Evolutionary conservation across 1,140 invertebrate species (phyloP).

Genomic region (Drosophila tsacasi): DNA sequence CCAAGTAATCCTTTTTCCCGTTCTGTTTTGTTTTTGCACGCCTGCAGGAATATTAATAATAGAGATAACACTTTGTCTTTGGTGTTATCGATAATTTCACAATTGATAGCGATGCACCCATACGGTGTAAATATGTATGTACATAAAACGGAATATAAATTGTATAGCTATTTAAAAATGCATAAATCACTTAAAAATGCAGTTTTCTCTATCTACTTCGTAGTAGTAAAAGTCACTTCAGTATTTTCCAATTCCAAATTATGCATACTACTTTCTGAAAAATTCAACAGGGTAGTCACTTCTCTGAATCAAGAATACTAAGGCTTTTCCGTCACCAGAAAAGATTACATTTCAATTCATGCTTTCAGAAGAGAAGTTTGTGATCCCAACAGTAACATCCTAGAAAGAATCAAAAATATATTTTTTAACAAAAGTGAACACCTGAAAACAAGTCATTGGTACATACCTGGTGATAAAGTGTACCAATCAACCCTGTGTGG

Average conservation of each 20-base stretch:
- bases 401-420: not conserved
- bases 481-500: not conserved
- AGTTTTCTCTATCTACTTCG: not conserved
- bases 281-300: not conserved
- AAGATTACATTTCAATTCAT: not conserved
- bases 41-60: constrained; percentile 27
- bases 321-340: not conserved
- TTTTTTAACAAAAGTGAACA: not conserved
- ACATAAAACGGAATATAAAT: too few species aligned
- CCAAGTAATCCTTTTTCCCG: not conserved
- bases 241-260: not conserved
- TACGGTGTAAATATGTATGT: too few species aligned
- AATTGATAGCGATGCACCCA: constrained; percentile 1
- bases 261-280: too few species aligned
- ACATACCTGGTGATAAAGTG: constrained; percentile 1
- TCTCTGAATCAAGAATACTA: not conserved
- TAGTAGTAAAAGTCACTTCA: not conserved
- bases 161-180: not conserved
- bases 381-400: not conserved
- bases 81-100: constrained; percentile 2
- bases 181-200: not conserved
- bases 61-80: constrained; percentile 1
- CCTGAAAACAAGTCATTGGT: not conserved
- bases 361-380: not conserved
- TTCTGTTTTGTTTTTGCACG: constrained; percentile 43